phyloP scores from a whole-genome alignment of 2,113 vertebrate genomes.

The Nestor notabilis region DNA sequence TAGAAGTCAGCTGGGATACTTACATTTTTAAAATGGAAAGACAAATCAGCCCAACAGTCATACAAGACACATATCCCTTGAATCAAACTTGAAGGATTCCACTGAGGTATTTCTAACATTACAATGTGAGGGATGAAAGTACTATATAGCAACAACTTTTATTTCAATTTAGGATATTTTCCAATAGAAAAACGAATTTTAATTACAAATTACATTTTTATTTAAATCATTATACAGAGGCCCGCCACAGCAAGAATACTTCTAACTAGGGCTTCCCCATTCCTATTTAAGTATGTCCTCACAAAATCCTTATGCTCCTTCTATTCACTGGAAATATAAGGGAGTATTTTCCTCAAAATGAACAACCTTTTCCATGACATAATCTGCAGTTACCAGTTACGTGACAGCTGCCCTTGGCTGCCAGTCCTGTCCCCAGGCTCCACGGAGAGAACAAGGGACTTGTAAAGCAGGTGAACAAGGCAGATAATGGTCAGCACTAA shows the following conservation, averaged over 20 bases:
- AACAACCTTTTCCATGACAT: neutral
- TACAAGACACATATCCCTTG: neutral
- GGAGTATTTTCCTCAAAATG: neutral
- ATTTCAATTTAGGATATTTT: neutral
- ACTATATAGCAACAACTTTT: neutral
- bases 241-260: neutral
- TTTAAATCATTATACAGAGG: neutral
- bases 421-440: neutral
- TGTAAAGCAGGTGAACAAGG: neutral
- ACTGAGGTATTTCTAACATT: neutral
- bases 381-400: neutral
- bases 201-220: neutral
- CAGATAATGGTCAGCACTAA: neutral
- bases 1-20: neutral
- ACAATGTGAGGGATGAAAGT: neutral
- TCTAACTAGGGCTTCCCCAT: rapidly evolving
- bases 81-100: neutral
- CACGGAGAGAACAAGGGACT: neutral
- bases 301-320: neutral
- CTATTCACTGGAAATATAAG: slow-evolving; percentile 17
- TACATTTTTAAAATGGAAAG: neutral
- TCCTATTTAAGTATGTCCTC: slow-evolving; percentile 3
- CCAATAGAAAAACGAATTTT: neutral
- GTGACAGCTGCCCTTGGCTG: neutral
- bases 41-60: neutral